Conservation (phyloP, 2,888 invertebrate genomes). For the Panzeria rudis region DNA sequence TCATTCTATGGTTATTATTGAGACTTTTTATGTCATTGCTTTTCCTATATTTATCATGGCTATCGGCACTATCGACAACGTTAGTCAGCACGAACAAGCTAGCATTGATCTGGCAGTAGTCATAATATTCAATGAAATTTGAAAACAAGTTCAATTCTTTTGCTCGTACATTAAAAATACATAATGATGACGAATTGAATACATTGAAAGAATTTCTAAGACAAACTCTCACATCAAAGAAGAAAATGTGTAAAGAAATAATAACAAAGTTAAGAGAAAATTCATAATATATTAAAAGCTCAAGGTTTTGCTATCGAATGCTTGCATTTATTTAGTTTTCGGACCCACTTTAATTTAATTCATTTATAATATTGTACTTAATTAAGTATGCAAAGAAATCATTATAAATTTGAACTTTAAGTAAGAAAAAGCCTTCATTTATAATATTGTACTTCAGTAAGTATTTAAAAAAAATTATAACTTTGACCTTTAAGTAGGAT, state of each 20-base stretch:
- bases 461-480: too few species aligned
- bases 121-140: constrained; percentile 13
- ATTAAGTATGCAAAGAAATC: neutral
- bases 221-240: neutral
- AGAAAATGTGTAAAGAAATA: neutral
- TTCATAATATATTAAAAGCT: neutral
- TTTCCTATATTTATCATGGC: neutral
- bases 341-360: neutral
- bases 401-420: constrained; percentile 1
- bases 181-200: constrained; percentile 62
- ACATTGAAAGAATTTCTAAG: constrained; percentile 25
- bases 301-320: neutral
- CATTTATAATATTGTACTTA: neutral
- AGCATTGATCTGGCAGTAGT: constrained; percentile 1
- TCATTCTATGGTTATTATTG: too few species aligned
- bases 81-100: neutral
- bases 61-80: neutral
- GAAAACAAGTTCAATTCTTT: constrained; percentile 44
- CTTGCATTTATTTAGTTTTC: constrained; percentile 7
- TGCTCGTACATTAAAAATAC: constrained; percentile 56
- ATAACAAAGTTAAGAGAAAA: neutral
- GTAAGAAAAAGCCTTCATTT: too few species aligned
- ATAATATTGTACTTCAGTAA: too few species aligned
- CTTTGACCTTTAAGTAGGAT: too few species aligned
- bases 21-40: constrained; percentile 20